Evolutionary conservation across 2,888 invertebrate genomes (phyloP).

Genomic region (Campoplex capitator): DNA sequence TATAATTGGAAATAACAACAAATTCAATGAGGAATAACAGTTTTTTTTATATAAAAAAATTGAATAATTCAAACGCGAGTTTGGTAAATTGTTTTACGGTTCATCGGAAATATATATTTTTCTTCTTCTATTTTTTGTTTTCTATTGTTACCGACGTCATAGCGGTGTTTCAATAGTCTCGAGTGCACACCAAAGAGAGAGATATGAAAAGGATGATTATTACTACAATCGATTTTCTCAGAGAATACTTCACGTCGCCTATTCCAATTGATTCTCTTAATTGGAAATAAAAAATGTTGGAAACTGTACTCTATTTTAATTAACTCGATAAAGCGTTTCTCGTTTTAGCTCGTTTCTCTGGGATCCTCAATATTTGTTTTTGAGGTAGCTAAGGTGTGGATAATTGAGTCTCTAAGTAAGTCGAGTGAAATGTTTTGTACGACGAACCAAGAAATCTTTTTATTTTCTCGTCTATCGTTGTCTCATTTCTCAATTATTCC

Average conservation of each 20-base stretch:
- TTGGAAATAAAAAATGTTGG: slow-evolving; percentile 6
- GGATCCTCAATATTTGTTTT: background rate
- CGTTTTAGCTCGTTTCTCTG: background rate
- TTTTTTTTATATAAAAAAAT: background rate
- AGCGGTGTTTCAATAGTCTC: background rate
- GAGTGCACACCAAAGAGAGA: background rate
- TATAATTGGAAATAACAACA: background rate
- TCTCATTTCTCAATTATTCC: background rate
- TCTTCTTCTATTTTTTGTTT: background rate
- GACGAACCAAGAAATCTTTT: background rate
- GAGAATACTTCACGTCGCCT: background rate
- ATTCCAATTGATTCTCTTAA: background rate
- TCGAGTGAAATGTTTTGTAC: background rate
- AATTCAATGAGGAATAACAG: background rate
- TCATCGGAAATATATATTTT: background rate
- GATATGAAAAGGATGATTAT: background rate
- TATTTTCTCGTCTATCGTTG: background rate
- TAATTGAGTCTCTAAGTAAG: background rate
- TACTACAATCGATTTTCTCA: background rate
- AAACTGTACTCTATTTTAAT: slow-evolving; percentile 8
- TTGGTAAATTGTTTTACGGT: background rate
- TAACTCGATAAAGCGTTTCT: background rate
- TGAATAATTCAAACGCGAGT: no score
- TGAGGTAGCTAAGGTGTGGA: background rate
- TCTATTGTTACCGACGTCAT: background rate